phyloP scores from a whole-genome alignment of 2,113 vertebrate genomes.

The Polypterus bichir region DNA sequence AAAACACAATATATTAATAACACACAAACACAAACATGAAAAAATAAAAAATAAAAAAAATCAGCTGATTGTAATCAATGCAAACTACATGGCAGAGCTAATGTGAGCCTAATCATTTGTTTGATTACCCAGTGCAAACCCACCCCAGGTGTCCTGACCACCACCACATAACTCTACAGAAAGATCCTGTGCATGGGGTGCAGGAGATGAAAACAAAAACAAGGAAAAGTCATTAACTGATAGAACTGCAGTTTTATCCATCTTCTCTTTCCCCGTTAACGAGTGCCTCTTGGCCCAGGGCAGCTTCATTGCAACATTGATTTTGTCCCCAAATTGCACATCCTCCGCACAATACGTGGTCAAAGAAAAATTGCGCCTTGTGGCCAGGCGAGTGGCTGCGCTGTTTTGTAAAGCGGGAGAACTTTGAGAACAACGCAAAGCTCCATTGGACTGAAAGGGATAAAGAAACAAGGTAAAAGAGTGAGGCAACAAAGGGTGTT shows the following conservation, averaged over 20 bases:
- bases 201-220: background rate
- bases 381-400: constrained; percentile 4
- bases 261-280: constrained; percentile 11
- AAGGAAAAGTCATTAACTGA: constrained; percentile 11
- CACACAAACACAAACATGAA: too few relatives aligned
- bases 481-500: background rate
- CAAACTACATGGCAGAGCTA: background rate
- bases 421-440: constrained; percentile 9
- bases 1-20: too few relatives aligned
- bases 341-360: constrained; percentile 9
- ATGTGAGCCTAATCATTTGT: background rate
- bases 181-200: background rate
- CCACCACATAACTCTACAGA: constrained; percentile 13
- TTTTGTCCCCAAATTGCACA: constrained; percentile 12
- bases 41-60: too few relatives aligned
- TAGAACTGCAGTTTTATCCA: constrained; percentile 15
- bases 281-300: constrained; percentile 13
- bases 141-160: constrained; percentile 11
- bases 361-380: constrained; percentile 12
- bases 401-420: constrained; percentile 15
- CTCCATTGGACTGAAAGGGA: constrained; percentile 14
- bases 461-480: background rate
- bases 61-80: too few relatives aligned
- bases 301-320: constrained; percentile 16
- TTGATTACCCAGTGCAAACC: constrained; percentile 3